Conservation (phyloP, 2,888 invertebrate genomes). For the Cinara cedri region DNA sequence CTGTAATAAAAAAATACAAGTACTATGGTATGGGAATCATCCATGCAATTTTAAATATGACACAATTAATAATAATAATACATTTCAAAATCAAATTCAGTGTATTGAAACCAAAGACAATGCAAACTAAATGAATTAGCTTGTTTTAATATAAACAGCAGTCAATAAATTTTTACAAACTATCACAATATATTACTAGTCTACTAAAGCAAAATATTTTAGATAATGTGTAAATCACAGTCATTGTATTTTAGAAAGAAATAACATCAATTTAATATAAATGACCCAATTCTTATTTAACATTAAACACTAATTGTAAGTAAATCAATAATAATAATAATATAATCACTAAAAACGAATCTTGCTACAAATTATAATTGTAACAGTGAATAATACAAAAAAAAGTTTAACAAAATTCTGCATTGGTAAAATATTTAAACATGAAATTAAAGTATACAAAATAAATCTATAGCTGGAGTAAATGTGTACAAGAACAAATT, state of each 20-base stretch:
- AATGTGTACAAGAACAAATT: constrained; percentile 24
- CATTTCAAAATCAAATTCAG: constrained; percentile 51
- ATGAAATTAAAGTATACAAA: constrained; percentile 16
- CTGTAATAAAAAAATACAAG: neutral
- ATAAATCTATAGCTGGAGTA: neutral
- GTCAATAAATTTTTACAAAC: constrained; percentile 49
- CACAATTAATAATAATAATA: neutral
- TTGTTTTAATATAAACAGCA: constrained; percentile 44
- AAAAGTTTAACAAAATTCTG: neutral
- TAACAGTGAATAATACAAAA: constrained; percentile 12
- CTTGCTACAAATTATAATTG: constrained; percentile 21
- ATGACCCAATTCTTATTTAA: constrained; percentile 6
- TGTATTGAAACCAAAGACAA: constrained; percentile 55
- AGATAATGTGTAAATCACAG: constrained; percentile 36
- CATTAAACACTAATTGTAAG: neutral
- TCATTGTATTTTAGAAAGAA: neutral
- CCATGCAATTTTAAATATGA: neutral
- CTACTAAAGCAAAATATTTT: constrained; percentile 53
- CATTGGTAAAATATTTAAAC: neutral
- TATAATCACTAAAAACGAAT: constrained; percentile 5
- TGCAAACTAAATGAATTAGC: constrained; percentile 46
- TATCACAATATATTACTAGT: constrained; percentile 50
- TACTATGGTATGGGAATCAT: neutral
- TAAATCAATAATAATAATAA: constrained; percentile 1
- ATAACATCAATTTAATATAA: constrained; percentile 10